phyloP scores from a whole-genome alignment of 1,140 invertebrate genomes.

The Bombus ignitus region DNA sequence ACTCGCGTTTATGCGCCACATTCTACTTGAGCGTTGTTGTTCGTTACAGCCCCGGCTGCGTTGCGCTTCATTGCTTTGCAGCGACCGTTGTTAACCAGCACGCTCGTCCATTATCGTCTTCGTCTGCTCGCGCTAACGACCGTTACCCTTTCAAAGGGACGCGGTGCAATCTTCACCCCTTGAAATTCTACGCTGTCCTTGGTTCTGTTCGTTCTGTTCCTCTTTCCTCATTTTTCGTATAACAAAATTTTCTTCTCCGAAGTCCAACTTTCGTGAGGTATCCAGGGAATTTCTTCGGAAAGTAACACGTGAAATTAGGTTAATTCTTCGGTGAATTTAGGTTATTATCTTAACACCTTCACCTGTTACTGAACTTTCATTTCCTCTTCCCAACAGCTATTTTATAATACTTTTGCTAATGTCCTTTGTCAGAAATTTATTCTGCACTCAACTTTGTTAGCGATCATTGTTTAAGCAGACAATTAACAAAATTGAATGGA shows the following conservation, averaged over 20 bases:
- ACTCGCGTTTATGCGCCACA: slow-evolving; percentile 1
- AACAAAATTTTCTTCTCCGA: background rate
- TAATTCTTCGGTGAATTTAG: background rate
- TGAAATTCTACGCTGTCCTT: background rate
- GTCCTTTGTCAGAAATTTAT: background rate
- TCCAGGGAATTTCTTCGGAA: background rate
- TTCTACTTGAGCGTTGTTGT: background rate
- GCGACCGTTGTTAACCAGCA: slow-evolving; percentile 14
- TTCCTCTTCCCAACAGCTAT: background rate
- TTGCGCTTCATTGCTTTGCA: slow-evolving; percentile 20
- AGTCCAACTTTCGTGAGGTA: background rate
- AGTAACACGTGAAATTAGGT: background rate
- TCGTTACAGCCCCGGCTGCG: background rate
- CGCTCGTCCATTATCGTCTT: slow-evolving; percentile 35
- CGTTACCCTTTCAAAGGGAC: slow-evolving; percentile 3
- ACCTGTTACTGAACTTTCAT: background rate
- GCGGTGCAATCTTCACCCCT: background rate
- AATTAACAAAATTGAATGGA: too few relatives aligned
- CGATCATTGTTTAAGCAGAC: too few relatives aligned
- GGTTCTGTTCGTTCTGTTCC: background rate
- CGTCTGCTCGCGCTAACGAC: slow-evolving; percentile 16
- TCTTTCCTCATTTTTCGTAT: too few relatives aligned
- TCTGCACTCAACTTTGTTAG: too few relatives aligned
- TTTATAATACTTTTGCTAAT: too few relatives aligned
- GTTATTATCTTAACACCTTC: background rate